Evolutionary conservation across 2,888 invertebrate species (phyloP), one percentile per base, ranked within the genome.

Genomic region (Dione vanillae): DNA sequence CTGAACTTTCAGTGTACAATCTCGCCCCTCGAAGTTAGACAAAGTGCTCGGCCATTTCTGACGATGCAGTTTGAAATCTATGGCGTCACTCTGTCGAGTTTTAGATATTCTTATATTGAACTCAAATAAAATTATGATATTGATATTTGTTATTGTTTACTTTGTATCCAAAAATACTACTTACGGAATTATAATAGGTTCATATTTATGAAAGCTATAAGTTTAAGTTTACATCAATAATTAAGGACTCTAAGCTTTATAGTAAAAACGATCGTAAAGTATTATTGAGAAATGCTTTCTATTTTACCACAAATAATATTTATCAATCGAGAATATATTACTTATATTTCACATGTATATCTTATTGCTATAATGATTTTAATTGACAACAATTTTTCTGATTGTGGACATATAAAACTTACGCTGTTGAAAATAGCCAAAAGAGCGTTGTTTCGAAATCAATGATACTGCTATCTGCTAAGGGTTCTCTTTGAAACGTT

Each of bases 1-100:
- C 54, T 16, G 16, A 64, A 70, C 70, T 67, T 67, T 62, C 67
- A 70, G 66, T 67, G 61, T 49, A 61, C 68, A 71, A 65, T 69
- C 65, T 52, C 68, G 10, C 37, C 37, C 37, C 54, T 69, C 40
- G 47, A 68, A 71, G 68, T 65, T 61, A 52, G 65, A 40, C 51
- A n/a, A 20, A 64, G 54, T 59, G 27, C 40, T 69, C 61, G n/a
- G 35, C 51, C 58, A n/a, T 52, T 51, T 43, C 59, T 68, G 41
- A 68, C 67, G 61, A 61, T 68, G 61, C 19, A 19, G 9, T 19
- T 68, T 37, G 19, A 40, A 68, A 47, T 68, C 61, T 43, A 52
- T 54, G 62, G 20, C 19, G 14, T 19, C 19, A 37, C 19, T 64
- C 40, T 49, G 10, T n/a, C 6, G 11, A 45, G n/a, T 35, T 27